These are phyloP conservation scores for Delphinapterus leucas DNA, from an alignment of 2,113 vertebrate species.

Conservation along the genomic window DNA sequence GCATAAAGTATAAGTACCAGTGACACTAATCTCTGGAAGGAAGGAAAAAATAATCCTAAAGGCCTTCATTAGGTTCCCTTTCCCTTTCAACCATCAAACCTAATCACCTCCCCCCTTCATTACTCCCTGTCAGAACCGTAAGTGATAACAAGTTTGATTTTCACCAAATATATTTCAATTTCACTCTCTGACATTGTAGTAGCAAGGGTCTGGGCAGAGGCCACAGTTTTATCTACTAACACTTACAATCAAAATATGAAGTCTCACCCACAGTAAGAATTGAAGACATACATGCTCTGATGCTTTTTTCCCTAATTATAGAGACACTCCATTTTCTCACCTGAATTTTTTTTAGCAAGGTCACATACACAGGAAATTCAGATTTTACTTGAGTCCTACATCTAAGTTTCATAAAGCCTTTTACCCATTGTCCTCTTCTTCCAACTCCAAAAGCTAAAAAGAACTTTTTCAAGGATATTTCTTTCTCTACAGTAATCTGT, in stretches of 20 bases:
- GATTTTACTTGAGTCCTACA: background rate
- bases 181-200: background rate
- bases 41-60: conserved; percentile 56
- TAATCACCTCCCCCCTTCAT: conserved; percentile 26
- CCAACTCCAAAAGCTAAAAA: background rate
- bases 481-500: background rate
- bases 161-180: conserved; percentile 33
- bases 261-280: background rate
- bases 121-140: conserved; percentile 21
- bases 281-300: background rate
- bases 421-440: background rate
- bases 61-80: conserved; percentile 60
- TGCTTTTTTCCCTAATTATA: background rate
- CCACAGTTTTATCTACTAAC: background rate
- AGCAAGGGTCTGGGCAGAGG: background rate
- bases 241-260: background rate
- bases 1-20: conserved; percentile 40
- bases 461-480: background rate
- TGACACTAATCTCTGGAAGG: conserved; percentile 67
- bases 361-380: background rate
- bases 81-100: conserved; percentile 50
- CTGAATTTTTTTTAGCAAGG: background rate
- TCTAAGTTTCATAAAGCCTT: background rate
- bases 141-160: conserved; percentile 49
- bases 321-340: background rate